phyloP scores from a whole-genome alignment of 2,888 invertebrate genomes.

The Rhorus exstirpatorius region DNA sequence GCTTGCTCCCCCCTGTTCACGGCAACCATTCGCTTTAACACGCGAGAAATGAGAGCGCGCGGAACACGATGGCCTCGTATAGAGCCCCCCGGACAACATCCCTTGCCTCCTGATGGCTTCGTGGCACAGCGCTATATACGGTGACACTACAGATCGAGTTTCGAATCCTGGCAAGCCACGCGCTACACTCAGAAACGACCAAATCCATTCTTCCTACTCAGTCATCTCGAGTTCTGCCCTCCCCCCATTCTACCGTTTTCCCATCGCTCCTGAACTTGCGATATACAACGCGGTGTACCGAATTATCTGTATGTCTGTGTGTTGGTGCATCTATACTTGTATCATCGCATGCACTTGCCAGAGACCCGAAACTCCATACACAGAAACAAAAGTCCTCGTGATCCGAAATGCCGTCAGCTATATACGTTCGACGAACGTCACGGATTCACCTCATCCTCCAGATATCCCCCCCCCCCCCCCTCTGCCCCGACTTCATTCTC shows the following conservation, averaged over 20 bases:
- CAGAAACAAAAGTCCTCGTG: slow-evolving; percentile 60
- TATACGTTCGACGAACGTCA: slow-evolving; percentile 35
- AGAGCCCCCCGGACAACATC: slow-evolving; percentile 37
- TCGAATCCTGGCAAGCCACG: slow-evolving; percentile 58
- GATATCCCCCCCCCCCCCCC: neutral
- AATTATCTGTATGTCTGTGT: slow-evolving; percentile 68
- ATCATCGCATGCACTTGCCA: slow-evolving; percentile 75
- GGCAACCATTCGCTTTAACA: slow-evolving; percentile 65
- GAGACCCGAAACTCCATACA: slow-evolving; percentile 74
- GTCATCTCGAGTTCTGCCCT: slow-evolving; percentile 27
- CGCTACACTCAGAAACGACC: slow-evolving; percentile 41
- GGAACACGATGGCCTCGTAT: slow-evolving; percentile 55
- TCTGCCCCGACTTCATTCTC: slow-evolving; percentile 14
- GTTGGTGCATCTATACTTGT: too few relatives aligned
- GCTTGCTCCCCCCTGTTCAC: slow-evolving; percentile 71
- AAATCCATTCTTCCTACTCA: slow-evolving; percentile 74
- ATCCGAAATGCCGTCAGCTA: slow-evolving; percentile 32
- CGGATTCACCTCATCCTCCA: slow-evolving; percentile 30
- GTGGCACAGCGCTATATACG: slow-evolving; percentile 26
- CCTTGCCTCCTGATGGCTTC: slow-evolving; percentile 51
- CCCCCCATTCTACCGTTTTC: slow-evolving; percentile 58
- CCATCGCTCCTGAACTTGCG: slow-evolving; percentile 56
- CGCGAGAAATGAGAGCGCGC: slow-evolving; percentile 48
- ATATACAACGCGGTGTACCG: slow-evolving; percentile 46
- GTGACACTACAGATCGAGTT: slow-evolving; percentile 56